phyloP scores from a whole-genome alignment of 2,113 vertebrate genomes.

The Mystacornis crossleyi region DNA sequence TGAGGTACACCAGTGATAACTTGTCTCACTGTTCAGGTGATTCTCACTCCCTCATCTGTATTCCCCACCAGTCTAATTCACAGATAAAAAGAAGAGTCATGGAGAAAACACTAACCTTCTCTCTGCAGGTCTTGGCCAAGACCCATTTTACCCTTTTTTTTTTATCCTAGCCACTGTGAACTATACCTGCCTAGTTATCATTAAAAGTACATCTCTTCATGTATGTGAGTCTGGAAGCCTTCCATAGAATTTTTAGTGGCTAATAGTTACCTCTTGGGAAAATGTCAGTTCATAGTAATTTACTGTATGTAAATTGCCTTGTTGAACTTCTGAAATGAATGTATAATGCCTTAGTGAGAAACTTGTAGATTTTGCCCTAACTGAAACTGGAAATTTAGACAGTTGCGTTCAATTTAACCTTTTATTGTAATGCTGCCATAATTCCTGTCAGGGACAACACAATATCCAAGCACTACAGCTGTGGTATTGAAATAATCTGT shows the following conservation, averaged over 20 bases:
- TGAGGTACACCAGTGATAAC: background rate
- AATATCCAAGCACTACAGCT: background rate
- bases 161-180: background rate
- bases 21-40: background rate
- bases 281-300: background rate
- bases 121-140: background rate
- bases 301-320: background rate
- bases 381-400: background rate
- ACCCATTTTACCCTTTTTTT: background rate
- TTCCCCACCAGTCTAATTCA: background rate
- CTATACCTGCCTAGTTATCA: background rate
- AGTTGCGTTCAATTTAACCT: background rate
- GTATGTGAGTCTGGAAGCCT: background rate
- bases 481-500: background rate
- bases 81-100: background rate
- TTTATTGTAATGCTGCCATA: background rate
- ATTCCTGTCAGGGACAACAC: background rate
- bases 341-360: background rate
- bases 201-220: background rate
- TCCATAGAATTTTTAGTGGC: background rate
- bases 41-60: background rate
- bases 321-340: background rate
- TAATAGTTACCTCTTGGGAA: background rate
- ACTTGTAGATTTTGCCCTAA: background rate
- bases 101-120: background rate